Evolutionary conservation across 2,797 vertebrate species (phyloP), one percentile per base, ranked within the genome.

Genomic region (Poecilia gillii): DNA sequence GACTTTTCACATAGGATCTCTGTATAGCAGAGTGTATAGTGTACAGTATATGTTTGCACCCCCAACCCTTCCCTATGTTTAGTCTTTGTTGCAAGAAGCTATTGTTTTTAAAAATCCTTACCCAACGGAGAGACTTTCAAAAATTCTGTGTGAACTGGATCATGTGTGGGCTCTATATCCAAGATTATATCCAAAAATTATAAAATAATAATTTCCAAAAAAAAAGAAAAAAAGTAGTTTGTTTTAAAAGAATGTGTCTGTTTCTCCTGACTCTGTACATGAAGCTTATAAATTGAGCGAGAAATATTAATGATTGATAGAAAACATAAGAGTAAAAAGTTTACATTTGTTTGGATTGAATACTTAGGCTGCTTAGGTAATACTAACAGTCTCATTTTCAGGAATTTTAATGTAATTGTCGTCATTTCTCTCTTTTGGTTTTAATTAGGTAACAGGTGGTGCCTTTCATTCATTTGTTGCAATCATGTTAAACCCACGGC

Each of bases 401-500:
- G n/a, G 23, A 14, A n/a, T 70, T 25, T 70, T n/a, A 4, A 70
- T n/a, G 41, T n/a, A 12, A n/a, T 45, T 16, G 3, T 41, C n/a
- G 5, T 23, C 39, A 41, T 71, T 20, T 80, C 66, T 71, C 13
- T 71, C 68, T 72, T 75, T n/a, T 31, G 55, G 72, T 3, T 16
- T 78, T 46, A 6, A 74, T 49, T n/a, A 83, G 64, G 18, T 75
- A 53, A 76, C 11, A 6, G 51, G 2, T 72, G 53, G 23, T 46
- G 33, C 23, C n/a, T 16, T 31, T 73, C 39, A 78, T 11, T 53
- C 59, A 12, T 73, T 62, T 76, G 45, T 75, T 53, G 3, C 55
- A 51, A 74, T 51, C 31, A 23, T 9, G 12, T 31, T 66, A n/a
- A 77, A 53, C 71, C 59, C 70, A 43, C 70, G 81, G 72, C 18